Evolutionary conservation across 2,113 vertebrate genomes (phyloP), one percentile per base, ranked within the genome.

Genomic region (Dissostichus mawsoni): DNA sequence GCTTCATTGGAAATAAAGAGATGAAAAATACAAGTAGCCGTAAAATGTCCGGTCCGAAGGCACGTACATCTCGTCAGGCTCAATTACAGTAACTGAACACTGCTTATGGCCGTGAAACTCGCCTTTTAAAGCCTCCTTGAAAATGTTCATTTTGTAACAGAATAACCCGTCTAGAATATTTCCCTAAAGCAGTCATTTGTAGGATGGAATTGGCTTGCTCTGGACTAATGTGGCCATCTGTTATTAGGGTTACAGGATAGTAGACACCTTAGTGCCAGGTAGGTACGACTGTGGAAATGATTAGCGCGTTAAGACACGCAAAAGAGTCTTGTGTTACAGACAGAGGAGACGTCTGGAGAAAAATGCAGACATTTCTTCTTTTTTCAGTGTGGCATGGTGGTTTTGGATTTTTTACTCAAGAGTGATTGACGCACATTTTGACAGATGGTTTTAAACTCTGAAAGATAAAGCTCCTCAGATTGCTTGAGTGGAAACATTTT

Each of bases 71-170:
- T 79, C 50, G 58, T 90, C 86, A 67, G 76, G 68, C 18, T 67
- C 69, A 80, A 82, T 89, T 87, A 88, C 11, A 5, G 72, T n/a
- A 90, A 86, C 58, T 72, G 76, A 87, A 76, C 25, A 33, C 18
- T 56, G 58, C 70, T 77, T 0, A 36, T 72, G 62, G 69, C 73
- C 11, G 29, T 74, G 80, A 88, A 77, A 74, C 11, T 4, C 51
- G 58, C 36, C 61, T 69, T 71, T 85, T 57, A 64, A 56, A 58
- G 73, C 56, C 71, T 81, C 51, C 59, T 74, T 29, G 65, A 57
- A 69, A 81, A 57, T 33, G 18, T 61, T 55, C 25, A 67, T 47
- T 65, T 29, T 82, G 74, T 73, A 86, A 91, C 73, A 47, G 66
- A 87, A 78, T 84, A 74, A 83, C 45, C 50, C 0, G 20, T 50